Base-by-base conservation (phyloP, 1,140 invertebrate species). In the Tachypleus tridentatus region DNA sequence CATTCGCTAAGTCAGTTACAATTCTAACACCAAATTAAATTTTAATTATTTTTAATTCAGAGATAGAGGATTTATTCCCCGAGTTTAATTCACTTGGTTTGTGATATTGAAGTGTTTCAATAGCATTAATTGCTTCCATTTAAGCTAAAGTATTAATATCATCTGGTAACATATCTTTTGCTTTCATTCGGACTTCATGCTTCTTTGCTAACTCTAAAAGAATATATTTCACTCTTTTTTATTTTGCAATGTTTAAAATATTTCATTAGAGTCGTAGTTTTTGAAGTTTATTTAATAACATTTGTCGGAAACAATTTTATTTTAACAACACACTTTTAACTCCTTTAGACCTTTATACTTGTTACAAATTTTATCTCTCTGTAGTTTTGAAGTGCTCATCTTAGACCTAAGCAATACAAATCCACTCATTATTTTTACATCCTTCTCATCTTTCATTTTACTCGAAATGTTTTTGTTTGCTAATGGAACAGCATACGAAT, bases 371-470 rank as follows among this genome's bases (percentile, higher is more conserved):
- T 29, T 29, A 29, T 29, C 29, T 29, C 2, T 2, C 29, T 29
- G 29, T 29, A 70, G 57, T 67, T 64, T 71, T 49, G 72, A 68
- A 10, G 72, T 65, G 69, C 79, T 80, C 69, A 78, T 74, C 73
- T 81, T 81, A 11, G 75, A 66, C 63, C 73, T 68, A 58, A 80
- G 63, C 7, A 76, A 76, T 57, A 78, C 64, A 73, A 75, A 80
- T 70, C 76, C 72, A 7, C 57, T 67, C 58, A 80, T 73, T 54
- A 75, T 70, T 62, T 64, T 64, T 7, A 76, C 76, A 66, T 72
- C 73, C 49, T 71, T 71, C 72, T 82, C 80, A 74, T 80, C 78
- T 72, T 80, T 82, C 68, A 81, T 76, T 72, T 78, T 75, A 5
- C 79, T 78, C 4, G 78, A 48, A 4, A 78, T 74, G 67, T 82